Conservation (phyloP, 2,797 vertebrate genomes). For the Aldrovandia affinis region DNA sequence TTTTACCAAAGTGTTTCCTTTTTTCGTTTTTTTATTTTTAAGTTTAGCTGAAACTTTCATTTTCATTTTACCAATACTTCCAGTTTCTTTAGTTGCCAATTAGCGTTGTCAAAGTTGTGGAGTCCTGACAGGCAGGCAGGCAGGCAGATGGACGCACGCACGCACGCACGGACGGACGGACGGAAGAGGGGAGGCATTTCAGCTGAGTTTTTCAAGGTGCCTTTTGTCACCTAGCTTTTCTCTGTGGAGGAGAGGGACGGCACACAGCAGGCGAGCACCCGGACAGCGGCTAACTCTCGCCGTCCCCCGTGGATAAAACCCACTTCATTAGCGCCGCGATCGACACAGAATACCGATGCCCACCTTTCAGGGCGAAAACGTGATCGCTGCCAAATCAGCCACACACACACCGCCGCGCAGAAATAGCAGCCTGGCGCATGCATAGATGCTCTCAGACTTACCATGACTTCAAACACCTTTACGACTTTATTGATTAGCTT, state of each 20-base stretch:
- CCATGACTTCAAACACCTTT: background rate
- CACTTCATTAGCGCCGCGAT: constrained; percentile 39
- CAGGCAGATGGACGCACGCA: too few relatives aligned
- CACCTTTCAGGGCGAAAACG: background rate
- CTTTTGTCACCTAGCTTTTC: background rate
- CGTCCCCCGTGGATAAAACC: constrained; percentile 33
- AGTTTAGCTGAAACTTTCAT: too few relatives aligned
- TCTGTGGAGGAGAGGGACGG: background rate
- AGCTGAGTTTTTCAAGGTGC: background rate
- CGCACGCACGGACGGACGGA: background rate
- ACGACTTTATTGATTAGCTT: background rate
- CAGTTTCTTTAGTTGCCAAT: too few relatives aligned
- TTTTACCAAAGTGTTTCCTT: too few relatives aligned
- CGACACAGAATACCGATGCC: background rate
- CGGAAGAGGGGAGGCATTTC: background rate
- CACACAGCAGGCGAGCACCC: background rate
- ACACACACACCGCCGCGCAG: background rate
- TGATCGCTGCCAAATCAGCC: background rate
- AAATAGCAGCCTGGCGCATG: too few relatives aligned
- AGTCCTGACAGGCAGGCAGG: constrained; percentile 19
- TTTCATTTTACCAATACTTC: too few relatives aligned
- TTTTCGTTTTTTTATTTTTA: too few relatives aligned
- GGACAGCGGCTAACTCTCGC: constrained; percentile 8
- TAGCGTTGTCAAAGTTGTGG: too few relatives aligned
- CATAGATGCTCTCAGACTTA: background rate